These are phyloP conservation scores for Willisornis vidua DNA, from an alignment of 2,113 vertebrate species.

Conservation along the genomic window DNA sequence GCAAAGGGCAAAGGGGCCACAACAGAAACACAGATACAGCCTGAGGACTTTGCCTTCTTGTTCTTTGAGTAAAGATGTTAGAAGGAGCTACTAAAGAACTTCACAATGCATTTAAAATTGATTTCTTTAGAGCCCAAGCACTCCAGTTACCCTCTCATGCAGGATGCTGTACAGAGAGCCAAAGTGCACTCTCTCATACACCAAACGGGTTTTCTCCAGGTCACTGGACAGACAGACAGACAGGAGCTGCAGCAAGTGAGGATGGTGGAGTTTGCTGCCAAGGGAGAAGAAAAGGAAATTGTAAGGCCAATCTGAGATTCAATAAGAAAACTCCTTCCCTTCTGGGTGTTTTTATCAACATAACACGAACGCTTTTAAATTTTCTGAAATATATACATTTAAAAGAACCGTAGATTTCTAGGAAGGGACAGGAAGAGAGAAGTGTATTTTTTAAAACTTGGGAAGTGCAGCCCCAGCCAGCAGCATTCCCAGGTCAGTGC, in stretches of 20 bases:
- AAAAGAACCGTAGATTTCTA: accelerated
- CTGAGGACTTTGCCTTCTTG: not conserved
- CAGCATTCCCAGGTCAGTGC: not conserved
- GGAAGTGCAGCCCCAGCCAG: not conserved
- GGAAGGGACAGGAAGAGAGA: not conserved
- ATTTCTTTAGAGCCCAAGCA: not conserved
- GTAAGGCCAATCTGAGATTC: not conserved
- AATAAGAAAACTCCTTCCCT: not conserved
- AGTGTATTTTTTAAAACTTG: not conserved
- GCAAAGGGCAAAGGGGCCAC: too few species aligned
- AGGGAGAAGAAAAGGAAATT: not conserved
- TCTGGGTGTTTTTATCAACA: not conserved
- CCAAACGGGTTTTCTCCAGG: conserved; percentile 72
- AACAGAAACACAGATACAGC: not conserved
- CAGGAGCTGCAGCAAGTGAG: conserved; percentile 78
- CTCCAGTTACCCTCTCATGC: conserved; percentile 74
- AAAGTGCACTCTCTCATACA: conserved; percentile 76
- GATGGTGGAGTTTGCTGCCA: conserved; percentile 77
- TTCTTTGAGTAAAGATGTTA: not conserved
- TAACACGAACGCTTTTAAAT: accelerated
- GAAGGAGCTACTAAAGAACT: not conserved
- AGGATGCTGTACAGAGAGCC: conserved; percentile 79
- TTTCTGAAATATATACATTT: not conserved
- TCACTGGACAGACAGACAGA: conserved; percentile 75
- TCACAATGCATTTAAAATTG: too few species aligned